Conservation (phyloP, 92 coral and sea anemone species). For the Chrysogorgia sp. region DNA sequence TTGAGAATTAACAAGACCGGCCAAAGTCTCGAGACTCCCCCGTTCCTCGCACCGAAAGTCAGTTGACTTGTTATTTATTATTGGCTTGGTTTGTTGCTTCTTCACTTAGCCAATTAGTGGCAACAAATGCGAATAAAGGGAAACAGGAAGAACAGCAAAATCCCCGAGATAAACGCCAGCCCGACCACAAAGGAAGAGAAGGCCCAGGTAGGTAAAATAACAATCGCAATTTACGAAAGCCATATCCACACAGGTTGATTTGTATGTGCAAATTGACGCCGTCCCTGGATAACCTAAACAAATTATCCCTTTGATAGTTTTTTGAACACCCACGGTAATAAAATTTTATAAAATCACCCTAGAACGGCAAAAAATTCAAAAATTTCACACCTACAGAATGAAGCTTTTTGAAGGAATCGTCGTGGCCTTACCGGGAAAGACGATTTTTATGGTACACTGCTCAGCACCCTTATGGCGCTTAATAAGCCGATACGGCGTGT, state of each 20-base stretch:
- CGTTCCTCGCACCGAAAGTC: conserved; percentile 4
- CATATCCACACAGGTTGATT: conserved; percentile 81
- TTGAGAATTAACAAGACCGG: neutral
- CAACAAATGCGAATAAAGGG: conserved; percentile 26
- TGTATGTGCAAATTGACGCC: conserved; percentile 99
- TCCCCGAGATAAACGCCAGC: conserved; percentile 2
- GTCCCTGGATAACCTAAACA: conserved; percentile 92
- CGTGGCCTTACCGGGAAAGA: conserved; percentile 26
- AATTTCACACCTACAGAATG: conserved; percentile 6
- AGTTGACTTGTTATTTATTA: conserved; percentile 40
- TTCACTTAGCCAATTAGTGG: conserved; percentile 51
- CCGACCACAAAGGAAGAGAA: conserved; percentile 45
- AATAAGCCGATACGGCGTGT: conserved; percentile 70
- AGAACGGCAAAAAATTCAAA: conserved; percentile 22
- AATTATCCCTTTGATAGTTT: conserved; percentile 58
- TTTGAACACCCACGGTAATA: conserved; percentile 16
- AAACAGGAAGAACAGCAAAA: conserved; percentile 30
- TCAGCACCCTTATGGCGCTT: conserved; percentile 47
- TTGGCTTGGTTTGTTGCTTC: conserved; percentile 43
- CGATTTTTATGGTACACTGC: conserved; percentile 34
- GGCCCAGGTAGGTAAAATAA: conserved; percentile 59
- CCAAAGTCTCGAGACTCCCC: conserved; percentile 28
- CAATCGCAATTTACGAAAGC: conserved; percentile 69
- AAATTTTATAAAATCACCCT: conserved; percentile 34
- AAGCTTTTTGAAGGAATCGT: conserved; percentile 33